Percentiles rank a stretch among this genome's conserved stretches.
These are phyloP conservation scores for Sebastes itinus DNA, from an alignment of 2,797 vertebrate genomes.

Conservation along the genomic window DNA sequence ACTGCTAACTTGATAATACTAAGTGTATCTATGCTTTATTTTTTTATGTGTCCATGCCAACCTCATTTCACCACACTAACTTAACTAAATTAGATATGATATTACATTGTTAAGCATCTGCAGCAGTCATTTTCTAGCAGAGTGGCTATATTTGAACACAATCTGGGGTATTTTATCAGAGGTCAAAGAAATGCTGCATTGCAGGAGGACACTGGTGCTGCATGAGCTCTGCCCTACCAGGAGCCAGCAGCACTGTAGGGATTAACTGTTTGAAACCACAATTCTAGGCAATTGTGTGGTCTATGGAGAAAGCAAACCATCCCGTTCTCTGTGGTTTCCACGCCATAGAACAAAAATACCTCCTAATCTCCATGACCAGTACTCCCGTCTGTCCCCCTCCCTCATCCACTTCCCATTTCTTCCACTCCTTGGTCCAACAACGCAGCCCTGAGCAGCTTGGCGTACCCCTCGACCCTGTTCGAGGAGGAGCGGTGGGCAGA, in stretches of 20 bases:
- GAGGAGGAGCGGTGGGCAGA: constrained; percentile 41
- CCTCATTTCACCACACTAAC: constrained; percentile 33
- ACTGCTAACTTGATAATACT: constrained; percentile 8
- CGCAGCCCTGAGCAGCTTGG: constrained; percentile 73
- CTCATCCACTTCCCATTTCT: constrained; percentile 36
- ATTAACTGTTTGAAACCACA: not conserved
- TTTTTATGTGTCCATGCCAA: not conserved
- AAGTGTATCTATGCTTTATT: not conserved
- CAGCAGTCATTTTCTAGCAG: not conserved
- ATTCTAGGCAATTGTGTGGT: not conserved
- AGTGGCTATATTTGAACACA: constrained; percentile 8
- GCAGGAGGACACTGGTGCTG: constrained; percentile 40
- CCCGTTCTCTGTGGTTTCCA: not conserved
- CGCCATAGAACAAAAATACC: not conserved
- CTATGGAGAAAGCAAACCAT: not conserved
- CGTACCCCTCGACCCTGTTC: constrained; percentile 18
- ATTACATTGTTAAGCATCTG: not conserved
- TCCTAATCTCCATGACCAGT: constrained; percentile 17
- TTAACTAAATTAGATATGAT: not conserved
- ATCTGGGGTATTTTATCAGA: constrained; percentile 28
- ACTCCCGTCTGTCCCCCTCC: constrained; percentile 30
- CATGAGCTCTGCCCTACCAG: constrained; percentile 19
- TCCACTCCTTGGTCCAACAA: constrained; percentile 38
- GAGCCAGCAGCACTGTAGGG: not conserved
- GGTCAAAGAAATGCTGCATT: constrained; percentile 61